Conservation (phyloP, 2,888 invertebrate genomes). For the Scaptomyza parva region DNA sequence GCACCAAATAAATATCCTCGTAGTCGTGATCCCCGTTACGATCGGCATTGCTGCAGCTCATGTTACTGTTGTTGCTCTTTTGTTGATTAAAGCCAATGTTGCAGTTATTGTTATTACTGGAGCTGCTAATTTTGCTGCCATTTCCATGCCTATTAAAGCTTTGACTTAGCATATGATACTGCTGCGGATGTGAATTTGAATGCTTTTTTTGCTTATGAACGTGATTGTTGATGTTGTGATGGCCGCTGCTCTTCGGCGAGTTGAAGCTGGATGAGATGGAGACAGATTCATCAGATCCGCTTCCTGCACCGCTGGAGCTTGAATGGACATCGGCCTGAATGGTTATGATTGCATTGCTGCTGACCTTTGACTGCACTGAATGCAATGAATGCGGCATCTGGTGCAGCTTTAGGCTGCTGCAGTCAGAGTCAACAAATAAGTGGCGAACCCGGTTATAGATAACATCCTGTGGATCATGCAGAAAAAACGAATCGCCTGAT, state of each 20-base stretch:
- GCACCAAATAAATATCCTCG: conserved; percentile 92
- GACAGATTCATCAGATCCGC: conserved; percentile 87
- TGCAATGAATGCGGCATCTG: conserved; percentile 59
- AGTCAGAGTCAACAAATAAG: conserved; percentile 88
- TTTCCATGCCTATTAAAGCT: conserved; percentile 61
- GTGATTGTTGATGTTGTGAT: conserved; percentile 67
- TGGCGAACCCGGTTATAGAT: conserved; percentile 94
- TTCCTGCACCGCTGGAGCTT: conserved; percentile 88
- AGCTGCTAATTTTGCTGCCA: conserved; percentile 47
- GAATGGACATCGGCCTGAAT: conserved; percentile 95
- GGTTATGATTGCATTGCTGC: conserved; percentile 85
- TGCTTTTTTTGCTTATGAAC: conserved; percentile 31
- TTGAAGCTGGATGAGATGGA: conserved; percentile 86
- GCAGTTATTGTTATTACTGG: conserved; percentile 39
- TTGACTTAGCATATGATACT: conserved; percentile 66
- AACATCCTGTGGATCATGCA: conserved; percentile 92
- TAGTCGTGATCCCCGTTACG: conserved; percentile 89
- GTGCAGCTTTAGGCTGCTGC: conserved; percentile 80
- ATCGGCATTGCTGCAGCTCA: conserved; percentile 52
- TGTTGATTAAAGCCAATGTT: conserved; percentile 43
- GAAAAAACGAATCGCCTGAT: conserved; percentile 91
- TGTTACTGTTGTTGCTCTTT: conserved; percentile 4
- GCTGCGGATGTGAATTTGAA: conserved; percentile 45
- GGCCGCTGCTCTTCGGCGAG: conserved; percentile 81
- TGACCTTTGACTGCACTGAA: conserved; percentile 58